Evolutionary conservation across 1,140 invertebrate species (phyloP).

Genomic region (Diplogasteroides magnus): DNA sequence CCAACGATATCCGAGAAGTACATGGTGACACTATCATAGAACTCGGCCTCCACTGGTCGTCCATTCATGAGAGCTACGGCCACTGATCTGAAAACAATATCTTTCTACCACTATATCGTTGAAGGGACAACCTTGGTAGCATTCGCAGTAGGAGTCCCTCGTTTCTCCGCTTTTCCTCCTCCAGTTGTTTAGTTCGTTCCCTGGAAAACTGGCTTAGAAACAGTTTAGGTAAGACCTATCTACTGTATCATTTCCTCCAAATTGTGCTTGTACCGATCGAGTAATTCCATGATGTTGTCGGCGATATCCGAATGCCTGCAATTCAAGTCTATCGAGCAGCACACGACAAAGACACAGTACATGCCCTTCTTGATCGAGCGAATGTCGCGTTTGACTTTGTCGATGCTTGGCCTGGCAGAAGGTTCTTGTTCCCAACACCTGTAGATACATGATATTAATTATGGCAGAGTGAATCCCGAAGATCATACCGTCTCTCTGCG

Average conservation of each 20-base stretch:
- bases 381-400: background rate
- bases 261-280: conserved; percentile 78
- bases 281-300: conserved; percentile 77
- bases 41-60: conserved; percentile 21
- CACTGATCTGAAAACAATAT: conserved; percentile 9
- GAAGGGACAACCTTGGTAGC: conserved; percentile 68
- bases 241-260: conserved; percentile 69
- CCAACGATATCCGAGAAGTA: conserved; percentile 31
- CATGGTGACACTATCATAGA: conserved; percentile 24
- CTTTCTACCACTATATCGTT: background rate
- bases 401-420: conserved; percentile 11
- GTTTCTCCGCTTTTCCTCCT: conserved; percentile 91
- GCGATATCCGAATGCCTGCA: conserved; percentile 74
- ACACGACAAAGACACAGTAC: background rate
- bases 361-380: conserved; percentile 12
- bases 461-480: no score
- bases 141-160: conserved; percentile 77
- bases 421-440: conserved; percentile 25
- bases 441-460: background rate
- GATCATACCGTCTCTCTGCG: no score
- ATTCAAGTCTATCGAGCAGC: background rate
- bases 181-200: conserved; percentile 80
- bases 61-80: conserved; percentile 55
- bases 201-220: conserved; percentile 57
- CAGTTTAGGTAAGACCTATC: background rate